phyloP scores from a whole-genome alignment of 1,140 invertebrate genomes.

The Euura lappo region DNA sequence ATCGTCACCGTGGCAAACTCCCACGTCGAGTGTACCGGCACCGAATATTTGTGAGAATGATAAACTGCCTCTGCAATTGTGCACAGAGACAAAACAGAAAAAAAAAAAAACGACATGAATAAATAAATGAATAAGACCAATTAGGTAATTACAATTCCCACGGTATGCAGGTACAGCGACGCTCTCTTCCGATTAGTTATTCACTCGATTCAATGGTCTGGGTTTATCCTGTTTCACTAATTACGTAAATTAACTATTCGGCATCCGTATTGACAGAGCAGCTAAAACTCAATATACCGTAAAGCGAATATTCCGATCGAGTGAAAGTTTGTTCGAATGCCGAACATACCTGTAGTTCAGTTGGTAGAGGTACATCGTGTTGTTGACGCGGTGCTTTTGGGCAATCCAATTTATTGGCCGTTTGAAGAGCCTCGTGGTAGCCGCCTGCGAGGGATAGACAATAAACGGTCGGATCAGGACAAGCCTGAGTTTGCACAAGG shows the following conservation, averaged over 20 bases:
- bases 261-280: no score
- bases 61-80: neutral
- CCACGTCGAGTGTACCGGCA: neutral
- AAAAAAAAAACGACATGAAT: neutral
- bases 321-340: neutral
- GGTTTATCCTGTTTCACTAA: no score
- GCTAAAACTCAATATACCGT: neutral
- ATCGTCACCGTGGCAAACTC: constrained; percentile 10
- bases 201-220: neutral
- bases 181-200: neutral
- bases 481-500: neutral
- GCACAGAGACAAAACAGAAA: neutral
- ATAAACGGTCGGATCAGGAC: neutral
- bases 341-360: constrained; percentile 9
- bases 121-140: neutral
- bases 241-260: no score
- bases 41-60: neutral
- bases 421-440: neutral
- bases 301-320: neutral
- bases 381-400: constrained; percentile 2
- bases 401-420: neutral
- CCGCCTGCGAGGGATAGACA: neutral
- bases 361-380: constrained; percentile 8
- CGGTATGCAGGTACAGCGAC: neutral
- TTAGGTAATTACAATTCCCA: constrained; percentile 2